Evolutionary conservation across 92 coral and sea anemone species (phyloP), one percentile per base, ranked within the genome.

Genomic region (Zoanthus sansibaricus): DNA sequence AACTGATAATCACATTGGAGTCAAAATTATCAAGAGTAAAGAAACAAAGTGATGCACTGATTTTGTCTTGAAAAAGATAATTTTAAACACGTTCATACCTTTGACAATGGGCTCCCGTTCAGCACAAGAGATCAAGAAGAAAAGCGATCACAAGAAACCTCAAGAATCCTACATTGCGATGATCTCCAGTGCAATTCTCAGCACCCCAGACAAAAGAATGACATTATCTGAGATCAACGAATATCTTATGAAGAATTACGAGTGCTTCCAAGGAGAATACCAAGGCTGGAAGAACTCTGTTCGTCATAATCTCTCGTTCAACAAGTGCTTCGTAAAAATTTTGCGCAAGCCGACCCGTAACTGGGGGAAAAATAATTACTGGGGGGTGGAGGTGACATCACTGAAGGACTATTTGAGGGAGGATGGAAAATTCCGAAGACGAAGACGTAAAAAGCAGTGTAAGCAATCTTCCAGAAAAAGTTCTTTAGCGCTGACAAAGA

Each of bases 201-300:
- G 86, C 56, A 82, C 91, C 11, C 91, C 91, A 9, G 91, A 88
- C 77, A 88, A 83, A 75, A 83, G 91, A n/a, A 86, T 88, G 48
- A 88, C 91, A 3, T 72, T 88, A 45, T 88, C 91, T 5, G 91
- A 88, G 75, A 88, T 88, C 79, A 88, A 88, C 78, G 91, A 88
- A 47, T 83, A 88, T 72, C 91, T 88, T 47, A 51, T 68, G 51
- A 49, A 88, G 21, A 86, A 88, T 85, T 88, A 88, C 88, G 79
- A 62, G n/a, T 88, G 86, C 68, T 88, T 88, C 75, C 88, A 79
- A 83, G 91, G 91, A 7, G 55, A 86, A n/a, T 88, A 88, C 82
- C 78, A 88, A 64, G 91, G 91, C 7, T 88, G 91, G 91, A 80
- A 83, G 31, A 88, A 88, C 77, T 88, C 91, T 70, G 91, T 88